Percentiles rank a stretch among this genome's conserved stretches.
Conservation (phyloP, 2,113 vertebrate genomes). For the Sterrhoptilus dennistouni region DNA sequence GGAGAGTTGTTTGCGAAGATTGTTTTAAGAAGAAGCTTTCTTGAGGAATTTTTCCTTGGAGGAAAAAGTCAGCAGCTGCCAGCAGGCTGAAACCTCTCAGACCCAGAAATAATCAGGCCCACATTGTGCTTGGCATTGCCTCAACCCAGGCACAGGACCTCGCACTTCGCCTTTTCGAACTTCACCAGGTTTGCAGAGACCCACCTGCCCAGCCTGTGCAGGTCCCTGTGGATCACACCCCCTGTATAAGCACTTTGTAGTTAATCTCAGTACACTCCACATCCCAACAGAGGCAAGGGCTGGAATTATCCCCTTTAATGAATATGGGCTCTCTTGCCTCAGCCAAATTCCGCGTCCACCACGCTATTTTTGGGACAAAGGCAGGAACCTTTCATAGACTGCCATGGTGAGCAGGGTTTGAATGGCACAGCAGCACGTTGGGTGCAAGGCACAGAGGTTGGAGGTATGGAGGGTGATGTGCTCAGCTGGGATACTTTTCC, state of each 20-base stretch:
- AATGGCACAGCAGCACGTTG: neutral
- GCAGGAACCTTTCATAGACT: neutral
- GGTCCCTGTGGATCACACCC: neutral
- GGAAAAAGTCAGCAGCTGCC: too few species aligned
- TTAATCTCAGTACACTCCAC: neutral
- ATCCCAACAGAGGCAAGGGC: neutral
- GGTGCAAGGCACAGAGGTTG: neutral
- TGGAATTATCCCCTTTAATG: neutral
- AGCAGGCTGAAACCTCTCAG: too few species aligned
- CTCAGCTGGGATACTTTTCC: neutral
- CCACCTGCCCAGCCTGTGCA: neutral
- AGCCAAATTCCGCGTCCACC: neutral
- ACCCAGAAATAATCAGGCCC: too few species aligned
- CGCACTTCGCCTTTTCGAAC: neutral
- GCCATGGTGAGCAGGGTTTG: neutral
- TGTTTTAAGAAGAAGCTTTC: too few species aligned
- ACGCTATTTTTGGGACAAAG: neutral
- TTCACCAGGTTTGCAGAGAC: neutral
- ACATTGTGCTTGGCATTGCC: neutral
- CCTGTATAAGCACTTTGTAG: accelerated
- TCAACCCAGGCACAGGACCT: neutral
- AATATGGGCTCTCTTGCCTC: neutral
- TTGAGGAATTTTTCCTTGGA: too few species aligned
- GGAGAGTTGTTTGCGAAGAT: too few species aligned
- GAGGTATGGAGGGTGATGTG: neutral